A percentile compares a stretch with the other conserved stretches of the same genome.
Conservation (phyloP, 2,888 invertebrate genomes). For the Dolichopus griseipennis region DNA sequence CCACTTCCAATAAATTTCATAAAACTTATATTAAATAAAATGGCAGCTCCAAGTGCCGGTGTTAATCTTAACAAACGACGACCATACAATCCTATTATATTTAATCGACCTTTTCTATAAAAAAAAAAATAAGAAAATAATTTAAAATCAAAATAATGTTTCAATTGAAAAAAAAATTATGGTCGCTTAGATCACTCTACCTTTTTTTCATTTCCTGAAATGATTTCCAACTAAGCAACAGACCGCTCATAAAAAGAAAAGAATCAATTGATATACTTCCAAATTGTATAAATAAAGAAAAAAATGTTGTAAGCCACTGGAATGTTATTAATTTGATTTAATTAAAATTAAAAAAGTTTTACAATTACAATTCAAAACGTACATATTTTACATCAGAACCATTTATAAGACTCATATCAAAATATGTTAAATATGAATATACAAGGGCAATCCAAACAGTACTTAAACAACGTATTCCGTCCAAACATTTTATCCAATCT, state of each 20-base stretch:
- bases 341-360: neutral
- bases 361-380: neutral
- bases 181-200: conserved; percentile 23
- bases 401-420: conserved; percentile 15
- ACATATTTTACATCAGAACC: conserved; percentile 7
- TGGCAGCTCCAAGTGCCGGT: conserved; percentile 47
- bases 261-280: conserved; percentile 53
- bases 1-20: conserved; percentile 46
- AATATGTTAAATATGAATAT: conserved; percentile 32
- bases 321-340: neutral
- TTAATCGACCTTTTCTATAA: conserved; percentile 33
- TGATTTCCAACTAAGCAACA: conserved; percentile 46
- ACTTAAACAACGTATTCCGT: conserved; percentile 44
- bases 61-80: conserved; percentile 47
- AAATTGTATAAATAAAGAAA: conserved; percentile 39
- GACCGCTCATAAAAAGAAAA: conserved; percentile 54
- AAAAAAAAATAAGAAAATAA: neutral
- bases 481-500: conserved; percentile 42
- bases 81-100: conserved; percentile 39
- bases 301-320: conserved; percentile 37
- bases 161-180: no score
- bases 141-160: no score
- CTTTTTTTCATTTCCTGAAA: conserved; percentile 40
- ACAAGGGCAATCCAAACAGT: conserved; percentile 47
- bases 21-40: conserved; percentile 46